Evolutionary conservation across 2,113 vertebrate genomes (phyloP).

Genomic region (Gila orcuttii): DNA sequence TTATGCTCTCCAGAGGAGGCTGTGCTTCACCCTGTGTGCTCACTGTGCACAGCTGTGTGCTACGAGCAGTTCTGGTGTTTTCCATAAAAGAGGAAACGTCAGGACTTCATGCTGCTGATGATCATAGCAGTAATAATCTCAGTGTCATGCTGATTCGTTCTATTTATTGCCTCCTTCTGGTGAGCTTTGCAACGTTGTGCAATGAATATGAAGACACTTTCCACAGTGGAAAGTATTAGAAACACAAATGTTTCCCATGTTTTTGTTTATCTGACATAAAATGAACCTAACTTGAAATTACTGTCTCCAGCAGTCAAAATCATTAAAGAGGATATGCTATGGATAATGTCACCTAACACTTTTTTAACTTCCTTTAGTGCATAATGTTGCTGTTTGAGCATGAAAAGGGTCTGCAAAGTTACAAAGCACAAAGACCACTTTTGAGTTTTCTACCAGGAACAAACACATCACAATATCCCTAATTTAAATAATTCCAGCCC

Average conservation of each 20-base stretch:
- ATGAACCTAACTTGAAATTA: neutral
- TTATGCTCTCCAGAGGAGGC: neutral
- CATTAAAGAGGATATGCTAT: too few species aligned
- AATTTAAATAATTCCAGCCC: too few species aligned
- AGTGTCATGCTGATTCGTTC: neutral
- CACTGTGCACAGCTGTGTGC: neutral
- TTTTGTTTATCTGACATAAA: neutral
- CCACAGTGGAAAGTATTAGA: neutral
- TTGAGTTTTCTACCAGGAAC: too few species aligned
- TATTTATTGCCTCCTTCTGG: neutral
- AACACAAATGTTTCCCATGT: neutral
- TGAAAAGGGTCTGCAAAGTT: too few species aligned
- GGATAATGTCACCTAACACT: too few species aligned
- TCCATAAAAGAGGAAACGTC: slow-evolving; percentile 3
- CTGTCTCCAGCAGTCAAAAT: neutral
- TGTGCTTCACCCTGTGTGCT: neutral
- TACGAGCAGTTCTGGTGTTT: neutral
- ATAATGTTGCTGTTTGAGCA: too few species aligned
- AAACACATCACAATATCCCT: too few species aligned
- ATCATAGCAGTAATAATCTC: slow-evolving; percentile 4
- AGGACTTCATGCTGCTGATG: neutral
- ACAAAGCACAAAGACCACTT: too few species aligned
- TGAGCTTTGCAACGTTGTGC: neutral
- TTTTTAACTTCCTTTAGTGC: too few species aligned
- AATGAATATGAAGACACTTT: neutral